A percentile compares a stretch with the other conserved stretches of the same genome.
phyloP scores from a whole-genome alignment of 1,140 invertebrate genomes.

The Pararge aegeria region DNA sequence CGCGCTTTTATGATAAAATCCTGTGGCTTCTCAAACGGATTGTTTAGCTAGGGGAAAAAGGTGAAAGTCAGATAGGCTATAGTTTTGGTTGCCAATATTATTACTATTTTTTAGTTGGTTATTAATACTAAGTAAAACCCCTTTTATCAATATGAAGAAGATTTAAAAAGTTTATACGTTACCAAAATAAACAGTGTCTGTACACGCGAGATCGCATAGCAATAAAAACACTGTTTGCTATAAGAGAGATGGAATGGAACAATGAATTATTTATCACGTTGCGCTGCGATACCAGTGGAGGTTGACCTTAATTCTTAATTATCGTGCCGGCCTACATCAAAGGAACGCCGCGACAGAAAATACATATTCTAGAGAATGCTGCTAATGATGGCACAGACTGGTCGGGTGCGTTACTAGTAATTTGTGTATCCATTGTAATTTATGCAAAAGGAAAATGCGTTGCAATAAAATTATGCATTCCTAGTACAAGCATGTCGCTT shows the following conservation, averaged over 20 bases:
- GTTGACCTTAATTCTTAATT: conserved; percentile 51
- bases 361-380: conserved; percentile 28
- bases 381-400: conserved; percentile 9
- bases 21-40: too few species aligned
- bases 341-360: conserved; percentile 48
- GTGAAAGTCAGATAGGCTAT: too few species aligned
- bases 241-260: background rate
- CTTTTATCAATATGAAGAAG: too few species aligned
- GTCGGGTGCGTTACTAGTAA: background rate
- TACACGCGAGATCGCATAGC: background rate
- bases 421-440: background rate
- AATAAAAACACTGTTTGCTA: background rate
- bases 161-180: too few species aligned
- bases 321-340: conserved; percentile 56
- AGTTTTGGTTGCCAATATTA: too few species aligned
- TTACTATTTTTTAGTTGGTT: too few species aligned
- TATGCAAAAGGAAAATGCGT: background rate
- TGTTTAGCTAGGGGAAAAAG: too few species aligned
- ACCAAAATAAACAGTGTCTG: background rate
- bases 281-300: conserved; percentile 4
- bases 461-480: background rate
- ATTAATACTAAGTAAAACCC: too few species aligned
- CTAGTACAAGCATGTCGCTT: background rate
- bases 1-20: too few species aligned
- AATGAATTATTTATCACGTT: conserved; percentile 6